Percentiles rank a stretch among this genome's conserved stretches.
Evolutionary conservation across 2,797 vertebrate genomes (phyloP).

Genomic region (Notamacropus eugenii): DNA sequence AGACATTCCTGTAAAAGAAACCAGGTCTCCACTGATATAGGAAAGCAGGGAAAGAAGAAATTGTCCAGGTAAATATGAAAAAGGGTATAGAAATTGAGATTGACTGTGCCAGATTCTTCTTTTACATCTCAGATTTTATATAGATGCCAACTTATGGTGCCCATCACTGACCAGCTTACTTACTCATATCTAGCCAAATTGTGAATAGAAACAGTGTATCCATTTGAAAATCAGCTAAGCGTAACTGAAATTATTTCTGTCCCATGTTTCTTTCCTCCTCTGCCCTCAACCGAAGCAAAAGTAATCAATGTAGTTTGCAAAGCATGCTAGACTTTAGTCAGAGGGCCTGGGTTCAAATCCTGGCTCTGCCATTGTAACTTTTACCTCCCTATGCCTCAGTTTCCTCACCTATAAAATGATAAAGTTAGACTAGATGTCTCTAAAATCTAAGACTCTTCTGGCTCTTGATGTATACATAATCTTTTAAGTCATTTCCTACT

Average conservation of each 20-base stretch:
- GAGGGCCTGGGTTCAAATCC: conserved; percentile 32
- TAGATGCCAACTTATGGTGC: background rate
- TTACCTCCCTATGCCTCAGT: background rate
- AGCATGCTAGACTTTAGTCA: background rate
- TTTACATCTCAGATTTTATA: background rate
- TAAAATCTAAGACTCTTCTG: background rate
- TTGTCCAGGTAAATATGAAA: background rate
- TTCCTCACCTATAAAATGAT: background rate
- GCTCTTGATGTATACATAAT: background rate
- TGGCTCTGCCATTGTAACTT: conserved; percentile 65
- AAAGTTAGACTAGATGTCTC: background rate
- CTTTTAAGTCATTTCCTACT: background rate
- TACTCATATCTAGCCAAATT: conserved; percentile 13
- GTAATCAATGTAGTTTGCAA: background rate
- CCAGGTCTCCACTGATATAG: background rate
- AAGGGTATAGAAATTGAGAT: background rate
- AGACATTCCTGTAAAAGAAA: conserved; percentile 21
- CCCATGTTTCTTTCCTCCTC: conserved; percentile 8
- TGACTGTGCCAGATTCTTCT: background rate
- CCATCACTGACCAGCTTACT: conserved; percentile 14
- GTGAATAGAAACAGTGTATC: conserved; percentile 54
- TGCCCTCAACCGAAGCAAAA: background rate
- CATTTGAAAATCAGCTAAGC: conserved; percentile 42
- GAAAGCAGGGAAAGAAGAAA: conserved; percentile 29
- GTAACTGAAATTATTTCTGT: conserved; percentile 51